A percentile compares a stretch with the other conserved stretches of the same genome.
phyloP scores from a whole-genome alignment of 2,797 vertebrate genomes.

The Neomorphus geoffroyi region DNA sequence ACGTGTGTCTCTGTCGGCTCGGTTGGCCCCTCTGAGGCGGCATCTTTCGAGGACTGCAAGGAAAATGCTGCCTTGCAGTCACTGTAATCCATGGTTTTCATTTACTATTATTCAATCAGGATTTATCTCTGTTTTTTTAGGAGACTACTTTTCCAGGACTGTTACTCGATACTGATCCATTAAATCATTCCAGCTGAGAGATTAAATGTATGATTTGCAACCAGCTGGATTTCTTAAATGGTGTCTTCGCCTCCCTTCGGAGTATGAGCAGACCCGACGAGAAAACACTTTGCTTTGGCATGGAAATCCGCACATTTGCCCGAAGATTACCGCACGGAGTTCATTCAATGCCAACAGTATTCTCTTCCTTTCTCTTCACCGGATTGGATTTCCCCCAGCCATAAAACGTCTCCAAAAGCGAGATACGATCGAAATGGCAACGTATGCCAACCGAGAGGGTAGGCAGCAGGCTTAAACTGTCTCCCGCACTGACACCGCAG shows the following conservation, averaged over 20 bases:
- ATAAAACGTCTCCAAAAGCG: constrained; percentile 43
- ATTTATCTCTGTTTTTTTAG: constrained; percentile 74
- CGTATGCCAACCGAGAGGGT: not conserved
- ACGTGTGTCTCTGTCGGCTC: not conserved
- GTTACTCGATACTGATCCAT: constrained; percentile 85
- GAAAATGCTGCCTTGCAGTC: constrained; percentile 47
- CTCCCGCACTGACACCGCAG: not conserved
- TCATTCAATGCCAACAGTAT: constrained; percentile 62
- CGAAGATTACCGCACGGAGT: constrained; percentile 56
- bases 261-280: constrained; percentile 13
- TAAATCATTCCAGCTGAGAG: constrained; percentile 82
- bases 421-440: constrained; percentile 50
- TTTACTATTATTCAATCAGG: constrained; percentile 68
- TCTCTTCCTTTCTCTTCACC: constrained; percentile 59
- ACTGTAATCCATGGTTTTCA: constrained; percentile 62
- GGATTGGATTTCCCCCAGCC: constrained; percentile 44
- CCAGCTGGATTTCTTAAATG: constrained; percentile 71
- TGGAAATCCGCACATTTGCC: constrained; percentile 37
- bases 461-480: not conserved
- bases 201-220: constrained; percentile 80
- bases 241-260: constrained; percentile 53
- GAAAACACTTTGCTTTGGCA: constrained; percentile 65
- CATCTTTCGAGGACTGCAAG: constrained; percentile 28
- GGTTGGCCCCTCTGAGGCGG: not conserved
- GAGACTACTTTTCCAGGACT: constrained; percentile 82